A percentile compares a stretch with the other conserved stretches of the same genome.
Conservation (phyloP, 2,797 vertebrate genomes). For the Danio tinwini region DNA sequence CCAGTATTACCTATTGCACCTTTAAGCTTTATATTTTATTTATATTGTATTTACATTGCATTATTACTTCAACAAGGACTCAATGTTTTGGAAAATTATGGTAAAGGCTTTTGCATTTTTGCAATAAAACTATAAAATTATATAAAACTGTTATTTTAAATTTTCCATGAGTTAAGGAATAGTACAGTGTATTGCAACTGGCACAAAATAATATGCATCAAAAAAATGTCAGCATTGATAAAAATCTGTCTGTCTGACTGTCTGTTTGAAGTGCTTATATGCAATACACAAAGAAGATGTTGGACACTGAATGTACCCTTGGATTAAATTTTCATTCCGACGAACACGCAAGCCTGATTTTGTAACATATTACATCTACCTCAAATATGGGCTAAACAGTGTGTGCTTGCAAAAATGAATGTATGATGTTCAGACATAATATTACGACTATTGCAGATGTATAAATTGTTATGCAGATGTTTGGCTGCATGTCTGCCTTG, state of each 20-base stretch:
- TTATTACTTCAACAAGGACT: too few species aligned
- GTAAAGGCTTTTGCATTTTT: too few species aligned
- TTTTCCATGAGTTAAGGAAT: too few species aligned
- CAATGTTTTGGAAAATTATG: too few species aligned
- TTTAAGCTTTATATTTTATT: too few species aligned
- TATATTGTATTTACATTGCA: too few species aligned
- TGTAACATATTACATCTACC: slow-evolving; percentile 20
- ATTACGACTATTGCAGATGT: slow-evolving; percentile 61
- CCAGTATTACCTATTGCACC: too few species aligned
- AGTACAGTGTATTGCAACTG: too few species aligned
- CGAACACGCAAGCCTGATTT: slow-evolving; percentile 20
- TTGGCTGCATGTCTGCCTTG: slow-evolving; percentile 73
- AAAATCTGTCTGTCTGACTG: not conserved
- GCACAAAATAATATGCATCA: too few species aligned
- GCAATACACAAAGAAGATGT: not conserved
- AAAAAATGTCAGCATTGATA: too few species aligned
- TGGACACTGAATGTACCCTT: slow-evolving; percentile 3
- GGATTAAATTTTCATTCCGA: slow-evolving; percentile 9
- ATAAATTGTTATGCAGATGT: slow-evolving; percentile 76
- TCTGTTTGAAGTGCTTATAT: slow-evolving; percentile 1
- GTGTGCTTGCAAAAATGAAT: slow-evolving; percentile 37
- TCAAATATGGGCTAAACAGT: slow-evolving; percentile 20
- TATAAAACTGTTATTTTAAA: too few species aligned
- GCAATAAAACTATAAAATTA: too few species aligned
- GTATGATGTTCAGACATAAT: slow-evolving; percentile 63